Base-by-base conservation (phyloP, 2,113 vertebrate species). In the Ptyas mucosa region DNA sequence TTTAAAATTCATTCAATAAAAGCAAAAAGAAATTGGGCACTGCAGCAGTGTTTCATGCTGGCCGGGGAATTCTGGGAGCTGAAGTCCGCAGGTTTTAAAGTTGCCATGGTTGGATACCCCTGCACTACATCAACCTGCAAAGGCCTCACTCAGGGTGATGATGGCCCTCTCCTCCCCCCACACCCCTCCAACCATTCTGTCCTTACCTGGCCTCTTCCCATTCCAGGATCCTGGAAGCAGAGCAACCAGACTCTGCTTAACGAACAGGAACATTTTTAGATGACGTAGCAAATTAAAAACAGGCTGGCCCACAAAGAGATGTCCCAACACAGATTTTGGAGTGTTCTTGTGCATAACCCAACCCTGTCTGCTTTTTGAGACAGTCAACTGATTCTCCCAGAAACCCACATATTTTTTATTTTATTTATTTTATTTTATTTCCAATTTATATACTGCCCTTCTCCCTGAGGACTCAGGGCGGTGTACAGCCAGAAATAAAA, bases 321-420 rank as follows among this genome's bases (percentile, higher is more conserved):
- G 61, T 26, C 26, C 9, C 29, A 69, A 2, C 64, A 18, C 29
- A 69, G 64, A 75, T 8, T 34, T 8, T 39, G 69, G 69, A 15
- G 15, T 2, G n/a, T 34, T 20, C 69, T 39, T 39, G n/a, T 34
- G 14, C 14, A 75, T 6, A 39, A 8, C 69, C 69, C 69, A 75
- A 20, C 69, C n/a, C n/a, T 69, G 5, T 15, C 64, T 18, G 64
- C 64, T 8, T 39, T 75, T 34, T 34, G 14, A 75, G 64, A 69
- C 7, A 69, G 64, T 15, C 64, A 34, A n/a, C 3, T 5, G 64
- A 69, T 69, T 15, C 69, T 34, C 69, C n/a, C 69, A 75, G 69
- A 39, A 39, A 75, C n/a, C 14, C 69, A 20, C 69, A 1, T 0
- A 39, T n/a, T n/a, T n/a, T n/a, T n/a, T n/a, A n/a, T n/a, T n/a